phyloP scores from a whole-genome alignment of 2,888 invertebrate species.

The Halocaridina rubra region DNA sequence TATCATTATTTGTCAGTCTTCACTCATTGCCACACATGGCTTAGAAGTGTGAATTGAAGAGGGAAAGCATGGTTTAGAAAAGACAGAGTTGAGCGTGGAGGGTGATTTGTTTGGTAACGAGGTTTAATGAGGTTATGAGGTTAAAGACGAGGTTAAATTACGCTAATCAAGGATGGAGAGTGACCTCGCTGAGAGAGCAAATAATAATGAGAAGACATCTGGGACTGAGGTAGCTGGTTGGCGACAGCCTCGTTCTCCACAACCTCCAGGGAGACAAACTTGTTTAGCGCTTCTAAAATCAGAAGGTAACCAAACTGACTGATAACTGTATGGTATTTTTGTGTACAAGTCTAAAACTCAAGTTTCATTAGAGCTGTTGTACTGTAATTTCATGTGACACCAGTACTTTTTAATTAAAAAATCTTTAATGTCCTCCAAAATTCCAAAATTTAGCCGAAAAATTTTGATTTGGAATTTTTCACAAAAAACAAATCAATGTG shows the following conservation, averaged over 20 bases:
- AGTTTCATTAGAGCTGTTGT: neutral
- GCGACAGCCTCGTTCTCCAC: neutral
- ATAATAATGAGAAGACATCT: neutral
- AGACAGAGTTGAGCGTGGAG: too few species aligned
- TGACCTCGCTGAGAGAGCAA: neutral
- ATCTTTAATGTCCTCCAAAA: too few species aligned
- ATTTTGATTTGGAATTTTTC: too few species aligned
- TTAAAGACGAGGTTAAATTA: neutral
- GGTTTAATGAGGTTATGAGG: neutral
- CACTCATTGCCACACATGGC: too few species aligned
- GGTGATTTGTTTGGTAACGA: too few species aligned
- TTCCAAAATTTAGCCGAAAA: too few species aligned
- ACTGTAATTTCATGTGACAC: neutral
- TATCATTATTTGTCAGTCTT: too few species aligned
- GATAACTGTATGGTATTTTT: neutral
- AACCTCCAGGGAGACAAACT: neutral
- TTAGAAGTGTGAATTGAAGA: too few species aligned
- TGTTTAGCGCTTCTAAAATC: neutral
- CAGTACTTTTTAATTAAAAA: neutral
- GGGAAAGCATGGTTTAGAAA: too few species aligned
- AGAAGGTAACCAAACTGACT: neutral
- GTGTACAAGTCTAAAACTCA: neutral
- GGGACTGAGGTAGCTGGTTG: neutral
- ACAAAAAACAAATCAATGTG: neutral
- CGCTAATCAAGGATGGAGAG: neutral